Conservation (phyloP, 2,888 invertebrate genomes). For the Monoplex corrugatus region DNA sequence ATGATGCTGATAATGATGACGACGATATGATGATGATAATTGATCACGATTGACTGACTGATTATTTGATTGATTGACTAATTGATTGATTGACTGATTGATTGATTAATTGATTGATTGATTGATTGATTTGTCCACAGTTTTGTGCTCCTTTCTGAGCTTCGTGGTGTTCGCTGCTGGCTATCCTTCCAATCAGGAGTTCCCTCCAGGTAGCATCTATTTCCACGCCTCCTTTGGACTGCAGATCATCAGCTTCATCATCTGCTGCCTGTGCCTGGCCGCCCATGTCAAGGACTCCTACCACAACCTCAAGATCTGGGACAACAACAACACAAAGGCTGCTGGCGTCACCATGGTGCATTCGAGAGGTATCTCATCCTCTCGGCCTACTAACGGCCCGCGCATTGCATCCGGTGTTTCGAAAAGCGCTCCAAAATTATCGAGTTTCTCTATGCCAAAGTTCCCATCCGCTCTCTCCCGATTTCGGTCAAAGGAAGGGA, state of each 20-base stretch:
- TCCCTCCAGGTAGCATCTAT: constrained; percentile 33
- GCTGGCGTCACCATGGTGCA: not conserved
- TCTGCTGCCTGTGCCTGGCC: constrained; percentile 25
- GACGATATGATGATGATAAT: too few species aligned
- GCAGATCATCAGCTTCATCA: constrained; percentile 37
- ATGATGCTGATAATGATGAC: too few species aligned
- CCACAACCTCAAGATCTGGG: constrained; percentile 18
- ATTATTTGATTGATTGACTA: too few species aligned
- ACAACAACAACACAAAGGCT: constrained; percentile 33
- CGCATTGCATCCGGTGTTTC: too few species aligned
- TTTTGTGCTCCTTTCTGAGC: constrained; percentile 43
- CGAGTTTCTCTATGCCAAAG: constrained; percentile 26
- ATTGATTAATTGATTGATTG: too few species aligned
- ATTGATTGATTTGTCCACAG: not conserved
- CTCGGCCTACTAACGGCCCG: too few species aligned
- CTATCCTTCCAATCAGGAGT: constrained; percentile 34
- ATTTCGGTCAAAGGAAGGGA: not conserved
- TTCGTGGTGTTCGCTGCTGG: constrained; percentile 36
- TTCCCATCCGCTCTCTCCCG: constrained; percentile 34
- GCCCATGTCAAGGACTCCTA: constrained; percentile 43
- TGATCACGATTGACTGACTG: too few species aligned
- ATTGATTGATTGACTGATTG: too few species aligned
- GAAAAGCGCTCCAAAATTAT: too few species aligned
- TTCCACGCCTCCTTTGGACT: constrained; percentile 42
- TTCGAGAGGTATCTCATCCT: not conserved